Base-by-base conservation (phyloP, 1,140 invertebrate species). In the Penaeus indicus region DNA sequence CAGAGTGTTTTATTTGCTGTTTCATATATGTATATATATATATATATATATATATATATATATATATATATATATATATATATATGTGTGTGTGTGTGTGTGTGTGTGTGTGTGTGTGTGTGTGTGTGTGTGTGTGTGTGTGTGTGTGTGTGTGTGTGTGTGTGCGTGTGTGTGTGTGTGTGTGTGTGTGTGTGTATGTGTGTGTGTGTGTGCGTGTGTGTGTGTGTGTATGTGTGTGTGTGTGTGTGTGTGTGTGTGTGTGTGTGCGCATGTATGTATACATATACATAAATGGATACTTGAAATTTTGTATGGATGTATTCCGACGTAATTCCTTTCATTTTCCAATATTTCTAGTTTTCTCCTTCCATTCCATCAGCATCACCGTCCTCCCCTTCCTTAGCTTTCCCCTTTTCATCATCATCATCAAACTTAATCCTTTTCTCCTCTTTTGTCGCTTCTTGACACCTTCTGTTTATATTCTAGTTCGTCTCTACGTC, bases 61-160 rank as follows among this genome's bases (percentile, higher is more conserved):
- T 72, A 72, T 72, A 72, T 72, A 72, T 72, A 25, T 72, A 72
- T n/a, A 25, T 72, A 72, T 72, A 1, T n/a, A 72, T 72, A 18
- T 72, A 72, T 72, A 72, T 72, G 25, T 72, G 22, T 72, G 4
- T 72, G 25, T 72, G 25, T 72, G 22, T 72, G 22, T 69, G 22
- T 69, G 22, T 22, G 22, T 32, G 1, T 22, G 22, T 69, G 22
- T 22, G 22, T 69, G 22, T 16, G 22, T 22, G 22, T 69, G 22
- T 69, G 22, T 69, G 22, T 69, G 22, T 22, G 22, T 69, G 22
- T 22, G 1, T 69, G 22, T 69, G 22, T 13, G 22, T 69, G 22
- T 69, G 22, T 69, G 22, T 13, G 11, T 4, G 22, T 16, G 32
- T 69, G 22, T 69, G 22, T 69, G 22, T 69, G 22, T 69, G 22